These are phyloP conservation scores for Lycodopsis pacificus DNA, from an alignment of 2,797 vertebrate species.

Conservation along the genomic window DNA sequence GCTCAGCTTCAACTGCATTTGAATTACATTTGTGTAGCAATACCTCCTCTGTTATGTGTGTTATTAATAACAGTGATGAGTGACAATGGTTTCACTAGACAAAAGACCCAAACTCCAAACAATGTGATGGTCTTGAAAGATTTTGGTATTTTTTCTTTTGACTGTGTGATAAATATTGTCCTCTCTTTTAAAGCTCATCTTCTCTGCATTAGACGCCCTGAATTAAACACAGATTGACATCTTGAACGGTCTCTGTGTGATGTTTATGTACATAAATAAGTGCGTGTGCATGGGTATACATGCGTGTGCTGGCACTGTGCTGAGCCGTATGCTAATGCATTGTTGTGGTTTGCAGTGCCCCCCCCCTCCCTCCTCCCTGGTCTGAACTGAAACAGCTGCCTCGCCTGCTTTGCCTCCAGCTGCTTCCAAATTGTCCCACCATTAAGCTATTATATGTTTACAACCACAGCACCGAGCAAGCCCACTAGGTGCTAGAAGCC, in stretches of 20 bases:
- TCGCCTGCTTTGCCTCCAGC: constrained; percentile 86
- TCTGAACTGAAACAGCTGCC: constrained; percentile 88
- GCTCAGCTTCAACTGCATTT: constrained; percentile 23
- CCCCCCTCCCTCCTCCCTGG: constrained; percentile 21
- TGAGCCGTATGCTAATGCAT: constrained; percentile 58
- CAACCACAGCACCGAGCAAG: constrained; percentile 80
- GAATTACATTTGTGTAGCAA: constrained; percentile 14
- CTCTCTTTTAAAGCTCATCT: constrained; percentile 23
- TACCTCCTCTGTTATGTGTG: constrained; percentile 25
- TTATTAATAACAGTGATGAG: constrained; percentile 28
- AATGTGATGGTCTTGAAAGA: constrained; percentile 31
- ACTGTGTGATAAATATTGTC: constrained; percentile 23
- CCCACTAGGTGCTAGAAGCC: constrained; percentile 79
- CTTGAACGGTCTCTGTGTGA: constrained; percentile 6
- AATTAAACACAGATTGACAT: constrained; percentile 45
- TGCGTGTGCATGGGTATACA: constrained; percentile 30
- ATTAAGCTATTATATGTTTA: constrained; percentile 93
- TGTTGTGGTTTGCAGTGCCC: constrained; percentile 46
- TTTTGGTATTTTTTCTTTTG: constrained; percentile 34
- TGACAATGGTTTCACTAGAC: constrained; percentile 21
- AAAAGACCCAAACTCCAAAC: constrained; percentile 33
- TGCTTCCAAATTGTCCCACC: constrained; percentile 90
- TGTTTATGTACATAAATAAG: constrained; percentile 37
- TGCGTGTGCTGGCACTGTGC: constrained; percentile 28
- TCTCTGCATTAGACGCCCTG: constrained; percentile 34